Conservation (phyloP, 2,888 invertebrate species). For the Zygaena filipendulae region DNA sequence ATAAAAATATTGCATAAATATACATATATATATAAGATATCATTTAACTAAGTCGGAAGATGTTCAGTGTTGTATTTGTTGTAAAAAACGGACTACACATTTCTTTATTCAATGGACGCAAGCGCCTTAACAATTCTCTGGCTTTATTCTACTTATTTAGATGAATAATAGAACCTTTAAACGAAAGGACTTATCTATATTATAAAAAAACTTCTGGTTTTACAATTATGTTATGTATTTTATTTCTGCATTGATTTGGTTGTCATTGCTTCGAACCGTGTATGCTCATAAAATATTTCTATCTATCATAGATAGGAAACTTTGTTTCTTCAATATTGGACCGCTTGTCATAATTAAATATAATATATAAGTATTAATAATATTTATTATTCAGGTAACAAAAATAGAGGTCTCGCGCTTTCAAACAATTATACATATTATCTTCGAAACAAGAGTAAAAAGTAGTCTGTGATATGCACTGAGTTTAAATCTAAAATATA, state of each 20-base stretch:
- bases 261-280: too few relatives aligned
- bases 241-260: too few relatives aligned
- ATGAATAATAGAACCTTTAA: too few relatives aligned
- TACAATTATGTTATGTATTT: too few relatives aligned
- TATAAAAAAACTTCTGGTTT: too few relatives aligned
- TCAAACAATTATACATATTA: too few relatives aligned
- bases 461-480: slow-evolving; percentile 38
- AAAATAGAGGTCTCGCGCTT: slow-evolving; percentile 50
- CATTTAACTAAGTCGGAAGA: slow-evolving; percentile 14
- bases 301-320: slow-evolving; percentile 64
- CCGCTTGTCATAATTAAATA: slow-evolving; percentile 65
- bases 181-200: too few relatives aligned
- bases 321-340: slow-evolving; percentile 68
- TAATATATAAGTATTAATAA: too few relatives aligned
- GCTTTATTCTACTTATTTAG: too few relatives aligned
- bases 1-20: slow-evolving; percentile 40
- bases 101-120: slow-evolving; percentile 17
- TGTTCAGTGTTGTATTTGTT: slow-evolving; percentile 18
- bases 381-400: slow-evolving; percentile 70
- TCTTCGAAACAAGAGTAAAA: slow-evolving; percentile 20
- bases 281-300: too few relatives aligned
- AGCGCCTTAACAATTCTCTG: too few relatives aligned
- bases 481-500: slow-evolving; percentile 22
- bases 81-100: slow-evolving; percentile 1
- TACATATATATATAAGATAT: slow-evolving; percentile 16